A percentile compares a stretch with the other conserved stretches of the same genome.
Evolutionary conservation across 1,140 invertebrate species (phyloP).

Genomic region (Anastrepha ludens): DNA sequence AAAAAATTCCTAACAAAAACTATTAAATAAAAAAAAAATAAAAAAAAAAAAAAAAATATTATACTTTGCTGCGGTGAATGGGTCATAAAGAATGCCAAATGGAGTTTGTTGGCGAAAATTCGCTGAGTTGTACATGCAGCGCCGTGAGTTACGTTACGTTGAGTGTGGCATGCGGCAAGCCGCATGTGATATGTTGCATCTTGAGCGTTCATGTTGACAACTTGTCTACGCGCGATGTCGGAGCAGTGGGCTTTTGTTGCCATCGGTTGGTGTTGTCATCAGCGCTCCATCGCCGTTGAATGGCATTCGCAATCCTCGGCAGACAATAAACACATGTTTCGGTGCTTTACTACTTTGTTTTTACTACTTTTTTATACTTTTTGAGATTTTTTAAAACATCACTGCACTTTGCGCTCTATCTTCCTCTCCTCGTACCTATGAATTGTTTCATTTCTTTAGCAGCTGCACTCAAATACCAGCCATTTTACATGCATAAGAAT

Average conservation of each 20-base stretch:
- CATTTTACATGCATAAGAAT: too few relatives aligned
- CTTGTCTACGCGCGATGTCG: neutral
- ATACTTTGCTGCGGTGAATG: neutral
- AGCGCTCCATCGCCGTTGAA: neutral
- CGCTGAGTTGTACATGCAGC: neutral
- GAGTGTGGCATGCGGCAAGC: slow-evolving; percentile 29
- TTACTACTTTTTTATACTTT: neutral
- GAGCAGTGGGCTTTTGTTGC: neutral
- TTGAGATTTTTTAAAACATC: neutral
- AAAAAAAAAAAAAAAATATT: neutral
- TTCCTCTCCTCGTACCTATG: neutral
- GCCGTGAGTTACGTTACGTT: neutral
- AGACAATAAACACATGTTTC: slow-evolving; percentile 39
- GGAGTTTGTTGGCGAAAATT: neutral
- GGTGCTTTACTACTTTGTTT: neutral
- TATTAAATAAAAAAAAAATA: neutral
- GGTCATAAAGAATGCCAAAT: slow-evolving; percentile 41
- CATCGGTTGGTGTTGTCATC: neutral
- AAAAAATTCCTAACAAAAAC: neutral
- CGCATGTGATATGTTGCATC: slow-evolving; percentile 10
- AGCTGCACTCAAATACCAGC: neutral
- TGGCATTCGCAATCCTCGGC: neutral
- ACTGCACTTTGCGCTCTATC: neutral
- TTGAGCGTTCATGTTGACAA: slow-evolving; percentile 34
- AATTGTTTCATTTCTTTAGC: neutral